A percentile compares a stretch with the other conserved stretches of the same genome.
phyloP scores from a whole-genome alignment of 2,113 vertebrate genomes.

The Tachycineta bicolor region DNA sequence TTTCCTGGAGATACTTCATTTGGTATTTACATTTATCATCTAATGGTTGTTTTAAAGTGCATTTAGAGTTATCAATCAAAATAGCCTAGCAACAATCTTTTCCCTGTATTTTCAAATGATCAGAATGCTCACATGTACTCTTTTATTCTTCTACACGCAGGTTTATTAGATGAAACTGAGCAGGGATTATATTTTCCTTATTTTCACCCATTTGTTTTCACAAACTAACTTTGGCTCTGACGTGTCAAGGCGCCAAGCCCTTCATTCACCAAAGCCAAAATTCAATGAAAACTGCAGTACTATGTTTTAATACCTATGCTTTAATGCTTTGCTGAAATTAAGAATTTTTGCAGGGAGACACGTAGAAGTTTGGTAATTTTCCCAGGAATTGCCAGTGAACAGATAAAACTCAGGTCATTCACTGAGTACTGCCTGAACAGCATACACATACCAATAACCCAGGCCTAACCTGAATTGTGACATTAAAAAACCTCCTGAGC shows the following conservation, averaged over 20 bases:
- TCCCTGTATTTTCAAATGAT: neutral
- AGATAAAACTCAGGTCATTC: neutral
- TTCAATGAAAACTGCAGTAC: neutral
- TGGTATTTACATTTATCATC: neutral
- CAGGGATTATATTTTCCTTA: neutral
- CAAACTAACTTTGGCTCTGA: neutral
- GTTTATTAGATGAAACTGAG: neutral
- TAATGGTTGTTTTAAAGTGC: neutral
- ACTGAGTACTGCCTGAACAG: neutral
- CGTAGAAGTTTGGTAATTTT: neutral
- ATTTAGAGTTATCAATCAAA: neutral
- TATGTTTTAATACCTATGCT: neutral
- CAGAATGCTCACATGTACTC: neutral
- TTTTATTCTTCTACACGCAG: neutral
- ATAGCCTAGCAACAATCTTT: neutral
- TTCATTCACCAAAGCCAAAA: neutral
- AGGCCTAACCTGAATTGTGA: neutral
- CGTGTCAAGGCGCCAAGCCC: neutral
- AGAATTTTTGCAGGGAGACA: neutral
- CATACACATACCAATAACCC: neutral
- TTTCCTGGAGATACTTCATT: neutral
- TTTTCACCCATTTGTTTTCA: neutral
- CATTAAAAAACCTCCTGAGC: neutral
- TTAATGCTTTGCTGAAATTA: neutral
- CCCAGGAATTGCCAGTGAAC: neutral